Conservation (phyloP, 2,797 vertebrate species). For the Cyprinodon diabolis region DNA sequence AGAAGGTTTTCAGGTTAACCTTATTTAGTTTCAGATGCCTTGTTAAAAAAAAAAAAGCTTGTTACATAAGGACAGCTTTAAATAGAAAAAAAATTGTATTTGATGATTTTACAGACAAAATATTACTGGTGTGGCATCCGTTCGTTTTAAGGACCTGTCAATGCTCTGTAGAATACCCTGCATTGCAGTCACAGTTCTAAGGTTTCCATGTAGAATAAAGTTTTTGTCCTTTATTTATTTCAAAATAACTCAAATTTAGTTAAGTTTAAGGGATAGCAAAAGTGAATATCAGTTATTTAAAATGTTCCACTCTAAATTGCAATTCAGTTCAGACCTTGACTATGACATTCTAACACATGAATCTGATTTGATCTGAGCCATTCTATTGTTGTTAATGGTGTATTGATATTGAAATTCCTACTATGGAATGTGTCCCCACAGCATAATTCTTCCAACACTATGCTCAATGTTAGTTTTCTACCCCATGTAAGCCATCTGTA, state of each 20-base stretch:
- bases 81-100: not conserved
- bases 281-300: not conserved
- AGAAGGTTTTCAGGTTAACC: not conserved
- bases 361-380: not conserved
- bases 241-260: not conserved
- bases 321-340: not conserved
- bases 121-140: too few species aligned
- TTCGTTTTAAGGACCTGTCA: too few species aligned
- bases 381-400: not conserved
- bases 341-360: not conserved
- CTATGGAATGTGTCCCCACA: not conserved
- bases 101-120: not conserved
- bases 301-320: not conserved
- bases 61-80: not conserved
- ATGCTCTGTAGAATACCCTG: not conserved
- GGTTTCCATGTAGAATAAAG: not conserved
- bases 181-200: not conserved
- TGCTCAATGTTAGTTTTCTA: not conserved
- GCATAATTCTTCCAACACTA: not conserved
- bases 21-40: conserved; percentile 4
- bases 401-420: not conserved
- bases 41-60: conserved; percentile 18
- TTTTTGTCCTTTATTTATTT: not conserved
- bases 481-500: not conserved
- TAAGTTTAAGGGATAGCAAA: not conserved